Percentiles rank a stretch among this genome's conserved stretches.
Conservation (phyloP, 2,113 vertebrate species). For the Thinocorus orbignyianus region DNA sequence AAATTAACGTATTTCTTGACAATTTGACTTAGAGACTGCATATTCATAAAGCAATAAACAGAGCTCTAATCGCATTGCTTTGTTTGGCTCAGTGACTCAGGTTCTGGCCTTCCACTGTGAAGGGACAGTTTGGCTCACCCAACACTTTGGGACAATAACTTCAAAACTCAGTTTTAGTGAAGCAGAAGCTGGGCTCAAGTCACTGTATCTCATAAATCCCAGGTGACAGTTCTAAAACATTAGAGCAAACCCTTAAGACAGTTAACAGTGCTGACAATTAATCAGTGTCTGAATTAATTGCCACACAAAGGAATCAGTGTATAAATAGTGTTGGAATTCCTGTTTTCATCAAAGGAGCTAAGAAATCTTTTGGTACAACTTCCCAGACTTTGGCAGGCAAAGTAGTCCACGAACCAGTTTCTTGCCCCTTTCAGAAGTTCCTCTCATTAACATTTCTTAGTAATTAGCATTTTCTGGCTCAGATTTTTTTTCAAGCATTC, state of each 20-base stretch:
- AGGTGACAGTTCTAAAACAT: neutral
- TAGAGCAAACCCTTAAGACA: neutral
- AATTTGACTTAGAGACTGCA: neutral
- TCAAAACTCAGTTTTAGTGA: neutral
- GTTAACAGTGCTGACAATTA: neutral
- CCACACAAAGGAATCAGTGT: neutral
- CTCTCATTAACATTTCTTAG: constrained; percentile 3
- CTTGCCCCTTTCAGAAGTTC: neutral
- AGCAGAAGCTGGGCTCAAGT: neutral
- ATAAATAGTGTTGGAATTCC: neutral
- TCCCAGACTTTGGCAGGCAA: neutral
- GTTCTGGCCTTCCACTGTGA: neutral
- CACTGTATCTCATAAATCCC: neutral
- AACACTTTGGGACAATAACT: neutral
- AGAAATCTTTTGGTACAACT: neutral
- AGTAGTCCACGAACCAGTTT: neutral
- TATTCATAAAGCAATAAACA: neutral
- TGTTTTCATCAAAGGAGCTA: neutral
- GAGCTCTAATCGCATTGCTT: neutral
- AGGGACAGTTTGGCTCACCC: neutral
- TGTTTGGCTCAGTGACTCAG: neutral
- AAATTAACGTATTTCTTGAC: constrained; percentile 10
- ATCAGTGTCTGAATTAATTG: neutral
- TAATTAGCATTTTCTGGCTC: neutral
- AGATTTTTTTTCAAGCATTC: neutral